phyloP scores from a whole-genome alignment of 2,888 invertebrate genomes.

The Amphipyra tragopoginis region DNA sequence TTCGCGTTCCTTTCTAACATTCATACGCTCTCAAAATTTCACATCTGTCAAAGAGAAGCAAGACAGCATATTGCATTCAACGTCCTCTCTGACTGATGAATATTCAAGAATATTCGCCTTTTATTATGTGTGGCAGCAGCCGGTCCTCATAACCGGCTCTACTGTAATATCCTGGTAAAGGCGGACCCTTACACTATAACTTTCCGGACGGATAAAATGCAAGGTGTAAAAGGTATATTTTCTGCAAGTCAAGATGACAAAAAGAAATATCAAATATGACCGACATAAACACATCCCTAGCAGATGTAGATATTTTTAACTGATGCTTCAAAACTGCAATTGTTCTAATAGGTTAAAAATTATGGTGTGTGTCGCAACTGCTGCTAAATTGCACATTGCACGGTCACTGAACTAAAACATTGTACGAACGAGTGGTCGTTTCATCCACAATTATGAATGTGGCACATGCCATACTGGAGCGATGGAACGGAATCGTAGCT shows the following conservation, averaged over 20 bases:
- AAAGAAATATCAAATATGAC: conserved; percentile 2
- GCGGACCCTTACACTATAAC: conserved; percentile 24
- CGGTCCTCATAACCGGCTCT: conserved; percentile 44
- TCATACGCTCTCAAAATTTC: conserved; percentile 35
- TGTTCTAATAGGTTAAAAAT: conserved; percentile 57
- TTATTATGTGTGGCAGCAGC: conserved; percentile 51
- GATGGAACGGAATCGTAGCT: conserved; percentile 65
- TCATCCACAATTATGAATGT: conserved; percentile 69
- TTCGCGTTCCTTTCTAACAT: conserved; percentile 23
- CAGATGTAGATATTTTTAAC: conserved; percentile 28
- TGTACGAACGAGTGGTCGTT: conserved; percentile 54
- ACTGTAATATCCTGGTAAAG: conserved; percentile 44
- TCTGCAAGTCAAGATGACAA: conserved; percentile 8
- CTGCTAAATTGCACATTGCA: conserved; percentile 76
- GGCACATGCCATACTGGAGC: conserved; percentile 66
- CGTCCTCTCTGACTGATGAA: conserved; percentile 45
- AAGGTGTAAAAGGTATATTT: conserved; percentile 12
- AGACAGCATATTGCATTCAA: conserved; percentile 48
- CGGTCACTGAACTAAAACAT: conserved; percentile 80
- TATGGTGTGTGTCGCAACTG: conserved; percentile 60
- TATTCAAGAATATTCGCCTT: conserved; percentile 54
- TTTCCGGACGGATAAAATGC: conserved; percentile 25
- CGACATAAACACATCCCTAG: not conserved
- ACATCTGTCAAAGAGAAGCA: conserved; percentile 30
- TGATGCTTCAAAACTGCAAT: conserved; percentile 34